Base-by-base conservation (phyloP, 2,888 invertebrate species). In the Mimas tiliae region DNA sequence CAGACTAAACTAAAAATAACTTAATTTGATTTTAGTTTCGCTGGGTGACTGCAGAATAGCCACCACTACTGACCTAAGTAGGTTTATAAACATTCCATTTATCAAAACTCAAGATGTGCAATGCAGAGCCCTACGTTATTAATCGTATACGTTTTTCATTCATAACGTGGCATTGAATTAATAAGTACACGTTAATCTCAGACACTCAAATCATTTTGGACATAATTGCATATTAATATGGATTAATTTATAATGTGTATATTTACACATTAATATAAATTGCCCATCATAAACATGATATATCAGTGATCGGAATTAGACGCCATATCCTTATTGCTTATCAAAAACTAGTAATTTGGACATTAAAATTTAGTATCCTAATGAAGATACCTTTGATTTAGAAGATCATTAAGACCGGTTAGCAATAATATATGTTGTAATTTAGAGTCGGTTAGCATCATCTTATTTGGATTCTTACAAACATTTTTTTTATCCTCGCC, bases 311-410 rank as follows among this genome's bases (percentile, higher is more conserved):
- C 16, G 48, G 12, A 27, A 51, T 38, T 19, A 42, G 58, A 58
- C 42, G 42, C 27, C 19, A 42, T 58, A 42, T 58, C 38, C 58
- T 58, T 58, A 58, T 58, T 58, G 42, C 11, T 11, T 19, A 42
- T 58, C 11, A 55, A 55, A 27, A 55, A 38, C 16, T 38, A n/a
- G 16, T 19, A 16, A 38, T 42, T 50, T 19, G 19, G 50, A 19
- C 50, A 50, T 9, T 8, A 48, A 9, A 16, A 19, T 38, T 38
- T 58, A 16, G 7, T 21, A 63, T 47, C 14, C 8, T 33, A 12
- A 47, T 55, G 16, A 38, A 16, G 38, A 16, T 55, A 19, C 11
- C 1, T 12, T 16, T 19, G 16, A 58, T n/a, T 55, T 34, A 33
- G 7, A 8, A n/a, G 7, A 11, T 34, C 6, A n/a, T 8, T 34